Evolutionary conservation across 2,888 invertebrate genomes (phyloP), one percentile per base, ranked within the genome.

Genomic region (Danaus chrysippus): DNA sequence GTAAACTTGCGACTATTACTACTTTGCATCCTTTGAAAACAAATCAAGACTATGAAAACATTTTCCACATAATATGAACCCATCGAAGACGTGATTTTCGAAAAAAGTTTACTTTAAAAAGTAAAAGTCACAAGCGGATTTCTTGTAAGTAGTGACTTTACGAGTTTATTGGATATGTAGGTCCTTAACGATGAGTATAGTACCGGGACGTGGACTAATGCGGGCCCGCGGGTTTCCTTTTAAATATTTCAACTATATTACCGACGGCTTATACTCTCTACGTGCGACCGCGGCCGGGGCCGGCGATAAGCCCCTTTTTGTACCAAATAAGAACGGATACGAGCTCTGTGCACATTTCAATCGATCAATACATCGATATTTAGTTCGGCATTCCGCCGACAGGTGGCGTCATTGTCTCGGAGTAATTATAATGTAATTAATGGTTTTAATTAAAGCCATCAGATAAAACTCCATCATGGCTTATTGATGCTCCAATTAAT

Each of bases 371-470:
- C 70, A 70, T 70, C 72, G 76, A 78, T 81, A 77, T 80, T 83
- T 85, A 82, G 81, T 82, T 80, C 75, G 78, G 76, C 83, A 86
- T 84, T 76, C 82, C 70, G 70, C 70, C 73, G 84, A 82, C 84
- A 86, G 84, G 81, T 86, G 84, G 82, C 83, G 81, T 81, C 84
- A 82, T 87, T 84, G 86, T 85, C 76, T 77, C 68, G 58, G 71
- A 64, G 79, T 87, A 89, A 88, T 88, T 87, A 87, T 83, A 87
- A 82, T 81, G 86, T 87, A 89, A 88, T 87, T 88, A 87, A 86
- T 83, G 87, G 74, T 76, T 75, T 79, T 84, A 85, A 87, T 87
- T 84, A 84, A 80, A 81, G 67, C 73, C 82, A 86, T 85, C 84
- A 82, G 86, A 86, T 87, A 87, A 80, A 74, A 78, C 71, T 70